Conservation (phyloP, 2,113 vertebrate species). For the Henicopernis longicauda region DNA sequence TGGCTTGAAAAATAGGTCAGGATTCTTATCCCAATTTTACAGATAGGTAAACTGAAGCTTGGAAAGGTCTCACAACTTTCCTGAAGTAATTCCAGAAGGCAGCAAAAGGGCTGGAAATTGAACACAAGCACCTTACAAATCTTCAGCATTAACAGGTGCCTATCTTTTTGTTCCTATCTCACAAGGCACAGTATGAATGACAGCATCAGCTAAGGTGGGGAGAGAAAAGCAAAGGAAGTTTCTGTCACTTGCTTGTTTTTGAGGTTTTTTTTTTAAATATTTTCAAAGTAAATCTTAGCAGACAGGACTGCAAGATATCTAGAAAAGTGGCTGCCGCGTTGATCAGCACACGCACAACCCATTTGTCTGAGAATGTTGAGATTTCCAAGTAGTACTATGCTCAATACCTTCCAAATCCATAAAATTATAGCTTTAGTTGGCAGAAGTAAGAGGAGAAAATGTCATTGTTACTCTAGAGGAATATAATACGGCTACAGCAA, state of each 20-base stretch:
- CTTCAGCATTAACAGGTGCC: background rate
- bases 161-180: background rate
- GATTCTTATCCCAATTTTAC: background rate
- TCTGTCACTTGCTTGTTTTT: background rate
- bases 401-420: background rate
- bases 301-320: background rate
- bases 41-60: background rate
- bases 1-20: background rate
- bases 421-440: background rate
- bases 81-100: background rate
- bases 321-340: background rate
- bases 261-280: background rate
- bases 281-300: background rate
- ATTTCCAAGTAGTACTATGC: background rate
- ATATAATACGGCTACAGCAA: background rate
- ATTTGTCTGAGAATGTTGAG: background rate
- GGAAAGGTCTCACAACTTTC: background rate
- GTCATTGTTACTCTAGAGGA: background rate
- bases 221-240: background rate
- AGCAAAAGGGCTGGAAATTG: background rate
- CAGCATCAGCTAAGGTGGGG: background rate
- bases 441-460: background rate
- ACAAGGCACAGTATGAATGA: background rate
- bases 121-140: background rate
- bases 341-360: background rate